Evolutionary conservation across 2,113 vertebrate species (phyloP).

Genomic region (Piprites chloris): DNA sequence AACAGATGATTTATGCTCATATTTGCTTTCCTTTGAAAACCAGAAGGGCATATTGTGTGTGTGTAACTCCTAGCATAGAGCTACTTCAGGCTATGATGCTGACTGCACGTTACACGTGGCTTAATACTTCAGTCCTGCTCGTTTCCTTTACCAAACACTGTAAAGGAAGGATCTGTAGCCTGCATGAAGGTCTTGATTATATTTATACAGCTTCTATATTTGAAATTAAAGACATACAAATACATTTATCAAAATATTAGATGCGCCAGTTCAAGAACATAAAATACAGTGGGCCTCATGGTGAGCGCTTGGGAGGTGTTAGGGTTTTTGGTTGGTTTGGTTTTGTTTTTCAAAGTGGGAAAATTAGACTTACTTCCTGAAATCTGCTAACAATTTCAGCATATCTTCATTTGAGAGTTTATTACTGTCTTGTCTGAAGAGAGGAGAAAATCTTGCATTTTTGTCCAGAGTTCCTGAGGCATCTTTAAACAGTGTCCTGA

Average conservation of each 20-base stretch:
- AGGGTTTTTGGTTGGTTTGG: not conserved
- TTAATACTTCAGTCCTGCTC: not conserved
- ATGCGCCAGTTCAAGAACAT: not conserved
- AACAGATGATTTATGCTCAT: not conserved
- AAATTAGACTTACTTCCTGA: constrained; percentile 88
- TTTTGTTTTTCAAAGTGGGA: not conserved
- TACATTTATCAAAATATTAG: not conserved
- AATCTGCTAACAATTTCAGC: constrained; percentile 93
- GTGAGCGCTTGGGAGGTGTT: not conserved
- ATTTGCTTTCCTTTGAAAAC: not conserved
- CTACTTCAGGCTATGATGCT: not conserved
- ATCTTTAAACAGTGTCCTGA: constrained; percentile 92
- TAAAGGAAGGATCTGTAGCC: not conserved
- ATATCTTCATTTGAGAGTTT: constrained; percentile 96
- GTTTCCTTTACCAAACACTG: not conserved
- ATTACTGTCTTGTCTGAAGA: constrained; percentile 95
- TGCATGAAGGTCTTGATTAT: not conserved
- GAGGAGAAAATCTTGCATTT: constrained; percentile 89
- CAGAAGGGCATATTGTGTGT: not conserved
- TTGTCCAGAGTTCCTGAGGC: constrained; percentile 90
- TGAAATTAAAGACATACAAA: not conserved
- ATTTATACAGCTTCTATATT: not conserved
- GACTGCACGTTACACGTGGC: not conserved
- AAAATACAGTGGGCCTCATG: not conserved
- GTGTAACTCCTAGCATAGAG: not conserved